Base-by-base conservation (phyloP, 2,888 invertebrate species). In the Andrena haemorrhoa region DNA sequence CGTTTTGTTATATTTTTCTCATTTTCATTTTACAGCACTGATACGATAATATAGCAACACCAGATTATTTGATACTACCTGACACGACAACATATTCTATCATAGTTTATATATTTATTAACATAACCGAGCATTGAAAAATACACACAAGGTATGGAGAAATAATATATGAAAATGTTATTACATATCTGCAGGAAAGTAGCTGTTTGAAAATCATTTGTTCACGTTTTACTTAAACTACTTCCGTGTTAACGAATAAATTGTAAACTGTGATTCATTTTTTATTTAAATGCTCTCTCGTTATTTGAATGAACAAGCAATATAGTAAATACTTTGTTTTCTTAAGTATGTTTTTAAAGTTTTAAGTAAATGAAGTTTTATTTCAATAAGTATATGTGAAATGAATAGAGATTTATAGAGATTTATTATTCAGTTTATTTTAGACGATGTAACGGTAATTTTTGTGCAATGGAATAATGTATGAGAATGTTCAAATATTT, bases 111-210 rank as follows among this genome's bases (percentile, higher is more conserved):
- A 51, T 84, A 68, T 65, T 78, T 80, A 49, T 71, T 70, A 68
- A 23, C 51, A 58, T 12, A 73, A 64, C 73, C 31, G 77, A 75
- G 51, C 61, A 75, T 60, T 75, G 41, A 72, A 68, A 61, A 51
- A 49, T 70, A 77, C 23, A 84, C 88, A 89, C 89, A 89, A 89
- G 89, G 89, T 89, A 89, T 88, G 84, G 89, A 89, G 89, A 89
- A 86, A 85, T 56, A 58, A 79, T 31, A 68, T 68, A 66, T 70
- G 29, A 73, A 56, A 70, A 47, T 78, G 73, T 41, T 41, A 41
- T 41, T 41, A 41, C 41, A 41, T n/a, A 53, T 60, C n/a, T 69
- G 3, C n/a, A 61, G 7, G 26, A 47, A 71, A 78, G 53, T 6
- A 35, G 47, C 41, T 51, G 31, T 35, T 75, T 53, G n/a, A 61